These are phyloP conservation scores for Syngnathus floridae DNA, from an alignment of 2,113 vertebrate species.

Conservation along the genomic window DNA sequence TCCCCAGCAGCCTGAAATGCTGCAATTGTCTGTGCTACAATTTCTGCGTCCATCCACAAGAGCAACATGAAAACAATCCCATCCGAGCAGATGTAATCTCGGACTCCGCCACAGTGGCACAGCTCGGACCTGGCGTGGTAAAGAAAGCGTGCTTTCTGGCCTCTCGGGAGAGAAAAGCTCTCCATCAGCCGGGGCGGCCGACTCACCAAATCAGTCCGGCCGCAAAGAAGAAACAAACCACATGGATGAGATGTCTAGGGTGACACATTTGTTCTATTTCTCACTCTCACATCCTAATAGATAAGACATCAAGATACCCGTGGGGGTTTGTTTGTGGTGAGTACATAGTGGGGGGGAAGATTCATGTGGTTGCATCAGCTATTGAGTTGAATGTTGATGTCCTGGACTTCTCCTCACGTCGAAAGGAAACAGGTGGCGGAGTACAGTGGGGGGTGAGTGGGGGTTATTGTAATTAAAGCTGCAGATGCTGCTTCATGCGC, in stretches of 20 bases:
- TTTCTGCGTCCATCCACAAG: conserved; percentile 35
- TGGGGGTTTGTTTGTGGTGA: conserved; percentile 49
- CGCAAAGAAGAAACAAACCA: conserved; percentile 45
- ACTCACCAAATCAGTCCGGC: conserved; percentile 56
- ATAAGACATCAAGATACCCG: conserved; percentile 61
- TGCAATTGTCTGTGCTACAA: conserved; percentile 43
- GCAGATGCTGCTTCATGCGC: conserved; percentile 64
- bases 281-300: conserved; percentile 56
- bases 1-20: neutral
- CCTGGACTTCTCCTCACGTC: conserved; percentile 59
- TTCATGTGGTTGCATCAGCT: conserved; percentile 63
- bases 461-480: conserved; percentile 70
- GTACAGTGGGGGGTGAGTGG: conserved; percentile 22
- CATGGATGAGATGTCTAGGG: conserved; percentile 52
- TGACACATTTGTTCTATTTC: conserved; percentile 61
- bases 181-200: conserved; percentile 49
- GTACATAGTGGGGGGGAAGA: conserved; percentile 41
- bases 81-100: conserved; percentile 53
- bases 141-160: conserved; percentile 30
- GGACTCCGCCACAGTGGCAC: conserved; percentile 33
- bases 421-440: conserved; percentile 62
- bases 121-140: conserved; percentile 35
- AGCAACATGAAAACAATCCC: conserved; percentile 48
- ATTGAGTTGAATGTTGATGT: conserved; percentile 49
- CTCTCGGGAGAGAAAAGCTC: conserved; percentile 52